Evolutionary conservation across 2,888 invertebrate species (phyloP), one percentile per base, ranked within the genome.

Genomic region (Phaonia tiefii): DNA sequence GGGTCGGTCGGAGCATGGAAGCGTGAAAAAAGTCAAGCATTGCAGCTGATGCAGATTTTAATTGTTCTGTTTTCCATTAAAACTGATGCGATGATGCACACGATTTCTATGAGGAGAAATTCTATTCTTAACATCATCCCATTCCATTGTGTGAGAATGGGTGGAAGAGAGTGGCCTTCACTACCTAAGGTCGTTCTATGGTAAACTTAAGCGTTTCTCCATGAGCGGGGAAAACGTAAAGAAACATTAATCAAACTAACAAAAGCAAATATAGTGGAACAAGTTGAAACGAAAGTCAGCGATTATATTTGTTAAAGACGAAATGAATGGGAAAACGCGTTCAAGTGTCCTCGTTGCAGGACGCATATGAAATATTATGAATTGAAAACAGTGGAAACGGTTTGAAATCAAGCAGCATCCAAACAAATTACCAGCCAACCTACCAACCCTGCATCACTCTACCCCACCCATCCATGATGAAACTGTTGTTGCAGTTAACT

Each of bases 1-100:
- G n/a, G n/a, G n/a, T n/a, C n/a, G n/a, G n/a, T n/a, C n/a, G 37
- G 26, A 60, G 51, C 37, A 20, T 42, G 20, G 22, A 15, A 56
- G 15, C 42, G 37, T 22, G 13, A 22, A 49, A 56, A 46, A 42
- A 39, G 15, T 15, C 46, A 72, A 78, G 49, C 71, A 78, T 26
- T 81, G 75, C 78, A 75, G 54, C 77, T 39, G 63, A 42, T 78
- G 46, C 54, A 49, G 80, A 56, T 78, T 75, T 81, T 81, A 81
- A 81, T 81, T 81, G 75, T 71, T 13, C 70, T 71, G 51, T 46
- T 70, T 71, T 58, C 0, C 70, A 44, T 42, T 73, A 20, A 69
- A 76, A 67, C 80, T 75, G 17, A 75, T 71, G 75, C 31, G 42
- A 63, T 20, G 4, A 42, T 20, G 63, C 22, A 39, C 22, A 11